Base-by-base conservation (phyloP, 2,888 invertebrate genomes). In the Megamerina dolium region DNA sequence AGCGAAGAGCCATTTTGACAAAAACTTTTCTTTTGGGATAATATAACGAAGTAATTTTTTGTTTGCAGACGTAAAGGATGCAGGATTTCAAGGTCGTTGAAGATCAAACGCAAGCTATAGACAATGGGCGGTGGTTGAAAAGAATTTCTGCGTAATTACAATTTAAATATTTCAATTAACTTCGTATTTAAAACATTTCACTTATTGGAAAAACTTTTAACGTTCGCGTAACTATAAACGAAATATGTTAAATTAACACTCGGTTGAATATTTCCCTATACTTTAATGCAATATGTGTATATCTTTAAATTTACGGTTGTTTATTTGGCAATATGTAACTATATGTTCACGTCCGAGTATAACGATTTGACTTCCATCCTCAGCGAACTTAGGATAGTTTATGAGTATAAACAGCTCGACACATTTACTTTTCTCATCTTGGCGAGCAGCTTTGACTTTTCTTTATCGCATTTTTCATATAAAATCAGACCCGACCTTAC, bases 381-480 rank as follows among this genome's bases (percentile, higher is more conserved):
- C 58, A 60, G 37, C 56, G 59, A 63, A 57, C 60, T 62, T 60
- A 56, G 58, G 57, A 63, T 58, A 61, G 59, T 58, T 65, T 66
- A 54, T 66, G 66, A 64, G 58, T 51, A 53, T 45, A 55, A 57
- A 55, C 49, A 49, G 56, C 52, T 49, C 56, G 54, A 56, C 59
- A 55, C 61, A 60, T 60, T 59, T 57, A 62, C 64, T 64, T 64
- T 65, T 63, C 59, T 59, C 56, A 55, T 36, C 46, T 51, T 36
- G 26, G 8, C 40, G 30, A 37, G 45, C 45, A 42, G 49, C 54
- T 57, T 55, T 56, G 58, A 60, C 52, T 62, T 62, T 62, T 62
- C 60, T 58, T 63, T 64, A 63, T 63, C 63, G 52, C 59, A 51
- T 54, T 57, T 55, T 54, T 43, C 30, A 34, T 44, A 43, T n/a